These are phyloP conservation scores for Heteractis magnifica DNA, from an alignment of 92 coral and sea anemone species.

Conservation along the genomic window DNA sequence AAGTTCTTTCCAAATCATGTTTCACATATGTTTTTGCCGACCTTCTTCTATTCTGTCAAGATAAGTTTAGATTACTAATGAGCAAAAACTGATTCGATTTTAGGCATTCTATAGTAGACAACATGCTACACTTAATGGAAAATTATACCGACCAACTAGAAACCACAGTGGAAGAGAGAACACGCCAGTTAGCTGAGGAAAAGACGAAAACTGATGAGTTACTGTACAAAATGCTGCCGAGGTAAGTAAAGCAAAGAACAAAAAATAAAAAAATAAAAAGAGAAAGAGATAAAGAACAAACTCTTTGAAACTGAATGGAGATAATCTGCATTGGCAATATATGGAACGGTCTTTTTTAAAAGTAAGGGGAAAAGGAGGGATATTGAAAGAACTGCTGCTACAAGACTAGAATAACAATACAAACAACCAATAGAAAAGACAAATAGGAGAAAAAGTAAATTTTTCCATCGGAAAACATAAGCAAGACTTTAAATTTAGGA, in stretches of 20 bases:
- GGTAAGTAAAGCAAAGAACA: slow-evolving; percentile 18
- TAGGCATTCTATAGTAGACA: slow-evolving; percentile 66
- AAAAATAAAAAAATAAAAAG: slow-evolving; percentile 23
- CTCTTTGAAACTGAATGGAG: neutral
- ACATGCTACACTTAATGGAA: slow-evolving; percentile 83
- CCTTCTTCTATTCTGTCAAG: neutral
- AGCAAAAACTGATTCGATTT: neutral
- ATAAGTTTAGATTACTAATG: neutral
- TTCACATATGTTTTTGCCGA: no score
- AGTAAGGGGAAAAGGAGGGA: neutral
- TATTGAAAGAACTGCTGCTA: no score
- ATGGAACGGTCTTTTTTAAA: no score
- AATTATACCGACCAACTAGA: slow-evolving; percentile 76
- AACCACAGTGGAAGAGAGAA: slow-evolving; percentile 69
- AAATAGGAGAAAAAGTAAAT: no score
- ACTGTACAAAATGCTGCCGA: slow-evolving; percentile 80
- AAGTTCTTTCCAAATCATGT: no score
- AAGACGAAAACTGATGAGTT: slow-evolving; percentile 77
- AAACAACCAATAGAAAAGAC: no score
- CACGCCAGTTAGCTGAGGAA: slow-evolving; percentile 72
- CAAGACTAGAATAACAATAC: no score
- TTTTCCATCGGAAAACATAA: no score
- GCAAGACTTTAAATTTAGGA: no score
- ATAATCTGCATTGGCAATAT: no score
- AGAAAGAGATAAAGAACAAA: neutral